These are phyloP conservation scores for Acromyrmex heyeri DNA, from an alignment of 1,140 invertebrate species.

Conservation along the genomic window DNA sequence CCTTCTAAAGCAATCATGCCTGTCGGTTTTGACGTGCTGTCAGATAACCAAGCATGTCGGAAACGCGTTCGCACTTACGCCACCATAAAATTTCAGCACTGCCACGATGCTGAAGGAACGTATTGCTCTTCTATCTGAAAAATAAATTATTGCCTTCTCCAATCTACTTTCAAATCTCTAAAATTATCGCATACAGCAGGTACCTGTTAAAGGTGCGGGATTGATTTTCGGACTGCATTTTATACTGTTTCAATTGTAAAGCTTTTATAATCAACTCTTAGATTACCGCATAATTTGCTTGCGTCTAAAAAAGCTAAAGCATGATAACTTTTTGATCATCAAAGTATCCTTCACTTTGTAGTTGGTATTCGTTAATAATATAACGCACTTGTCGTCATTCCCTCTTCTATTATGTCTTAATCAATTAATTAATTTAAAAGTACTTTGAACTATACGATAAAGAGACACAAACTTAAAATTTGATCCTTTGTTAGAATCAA, in stretches of 20 bases:
- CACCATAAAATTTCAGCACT: slow-evolving; percentile 25
- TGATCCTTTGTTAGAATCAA: neutral
- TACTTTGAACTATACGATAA: neutral
- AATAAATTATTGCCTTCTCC: neutral
- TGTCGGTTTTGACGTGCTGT: slow-evolving; percentile 41
- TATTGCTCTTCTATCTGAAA: neutral
- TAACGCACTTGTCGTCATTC: too few species aligned
- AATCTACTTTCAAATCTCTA: slow-evolving; percentile 11
- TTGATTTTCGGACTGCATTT: neutral
- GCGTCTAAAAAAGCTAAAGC: neutral
- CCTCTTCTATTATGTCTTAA: neutral
- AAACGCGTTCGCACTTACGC: slow-evolving; percentile 25
- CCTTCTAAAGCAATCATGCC: slow-evolving; percentile 33
- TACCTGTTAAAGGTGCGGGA: neutral
- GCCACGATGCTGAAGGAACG: neutral
- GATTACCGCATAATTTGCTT: neutral
- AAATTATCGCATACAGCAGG: slow-evolving; percentile 2
- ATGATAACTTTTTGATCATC: neutral
- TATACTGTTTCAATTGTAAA: slow-evolving; percentile 12
- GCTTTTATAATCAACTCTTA: slow-evolving; percentile 9
- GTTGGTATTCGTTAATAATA: neutral
- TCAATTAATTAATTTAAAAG: neutral
- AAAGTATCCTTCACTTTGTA: neutral
- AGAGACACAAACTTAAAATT: neutral
- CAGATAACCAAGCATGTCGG: slow-evolving; percentile 31